Conservation (phyloP, 2,888 invertebrate species). For the Stegana nigrithorax region DNA sequence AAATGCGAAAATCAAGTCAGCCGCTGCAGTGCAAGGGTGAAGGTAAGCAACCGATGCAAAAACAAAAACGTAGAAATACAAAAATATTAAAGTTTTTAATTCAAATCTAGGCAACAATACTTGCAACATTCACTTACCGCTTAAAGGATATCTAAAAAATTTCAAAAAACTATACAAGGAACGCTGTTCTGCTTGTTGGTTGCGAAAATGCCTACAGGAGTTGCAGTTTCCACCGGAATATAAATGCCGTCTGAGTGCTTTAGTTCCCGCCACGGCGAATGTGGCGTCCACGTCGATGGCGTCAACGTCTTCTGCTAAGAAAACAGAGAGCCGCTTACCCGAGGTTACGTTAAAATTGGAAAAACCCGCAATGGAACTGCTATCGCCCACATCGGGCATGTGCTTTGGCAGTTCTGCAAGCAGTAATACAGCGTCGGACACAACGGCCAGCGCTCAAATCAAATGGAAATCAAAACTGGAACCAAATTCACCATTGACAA, state of each 20-base stretch:
- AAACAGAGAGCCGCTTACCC: too few relatives aligned
- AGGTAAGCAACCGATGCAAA: slow-evolving; percentile 44
- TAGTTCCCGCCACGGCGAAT: slow-evolving; percentile 77
- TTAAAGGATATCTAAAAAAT: slow-evolving; percentile 73
- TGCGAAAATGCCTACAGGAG: slow-evolving; percentile 83
- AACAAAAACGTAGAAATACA: not conserved
- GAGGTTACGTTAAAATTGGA: slow-evolving; percentile 40
- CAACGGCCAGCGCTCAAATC: slow-evolving; percentile 32
- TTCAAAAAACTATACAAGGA: slow-evolving; percentile 76
- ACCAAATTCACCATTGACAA: slow-evolving; percentile 22
- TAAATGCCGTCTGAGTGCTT: slow-evolving; percentile 75
- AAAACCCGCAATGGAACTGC: slow-evolving; percentile 36
- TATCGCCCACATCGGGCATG: slow-evolving; percentile 42
- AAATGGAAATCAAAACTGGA: slow-evolving; percentile 57
- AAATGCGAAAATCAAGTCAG: slow-evolving; percentile 70
- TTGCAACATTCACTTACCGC: slow-evolving; percentile 79
- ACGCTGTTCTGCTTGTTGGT: slow-evolving; percentile 88
- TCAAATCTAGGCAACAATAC: slow-evolving; percentile 71
- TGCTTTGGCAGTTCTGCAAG: slow-evolving; percentile 30
- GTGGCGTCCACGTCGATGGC: not conserved
- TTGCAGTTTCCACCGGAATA: slow-evolving; percentile 81
- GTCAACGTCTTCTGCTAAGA: too few relatives aligned
- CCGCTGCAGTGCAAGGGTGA: slow-evolving; percentile 67
- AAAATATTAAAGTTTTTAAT: not conserved
- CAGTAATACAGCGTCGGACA: not conserved